Base-by-base conservation (phyloP, 2,888 invertebrate species). In the Flexamia atlantica region DNA sequence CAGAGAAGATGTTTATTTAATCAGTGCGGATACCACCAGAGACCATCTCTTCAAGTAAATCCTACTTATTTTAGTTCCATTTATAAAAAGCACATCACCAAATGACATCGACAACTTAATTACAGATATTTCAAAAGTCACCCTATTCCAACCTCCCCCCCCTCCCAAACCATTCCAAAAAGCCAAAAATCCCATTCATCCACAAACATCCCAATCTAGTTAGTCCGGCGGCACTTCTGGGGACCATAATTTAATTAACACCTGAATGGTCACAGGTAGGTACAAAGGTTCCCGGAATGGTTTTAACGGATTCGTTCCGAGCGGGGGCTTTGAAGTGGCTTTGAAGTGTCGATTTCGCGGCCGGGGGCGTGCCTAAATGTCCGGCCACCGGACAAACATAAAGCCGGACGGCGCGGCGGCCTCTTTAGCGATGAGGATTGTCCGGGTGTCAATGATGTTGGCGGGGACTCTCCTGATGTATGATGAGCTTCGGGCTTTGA, bases 301-400 rank as follows among this genome's bases (percentile, higher is more conserved):
- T 68, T 28, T 68, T 2, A 68, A 68, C 32, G 25, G 68, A 68
- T 68, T 68, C 68, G 68, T 68, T 68, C 68, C 20, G 30, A 68
- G 23, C 32, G 32, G 68, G 68, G 68, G 68, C 68, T n/a, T n/a
- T n/a, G n/a, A n/a, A n/a, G n/a, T 64, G 64, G 20, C 64, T 72
- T 72, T 72, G 72, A 72, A 36, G 72, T 72, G 36, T 2, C 72
- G 72, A 72, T 72, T 72, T 40, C 72, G 36, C 72, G 72, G 72
- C 25, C 10, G 72, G 14, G 72, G 72, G 72, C 72, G 72, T 32
- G 72, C 40, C 72, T 4, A 0, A 7, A 4, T n/a, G 20, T n/a
- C 50, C 17, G 57, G 7, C 57, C 20, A 57, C 57, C 57, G 57
- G 64, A 64, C 64, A 64, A 64, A 28, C 28, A 64, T 28, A 64